These are phyloP conservation scores for Cabera pusaria DNA, from an alignment of 2,888 invertebrate species.

Conservation along the genomic window DNA sequence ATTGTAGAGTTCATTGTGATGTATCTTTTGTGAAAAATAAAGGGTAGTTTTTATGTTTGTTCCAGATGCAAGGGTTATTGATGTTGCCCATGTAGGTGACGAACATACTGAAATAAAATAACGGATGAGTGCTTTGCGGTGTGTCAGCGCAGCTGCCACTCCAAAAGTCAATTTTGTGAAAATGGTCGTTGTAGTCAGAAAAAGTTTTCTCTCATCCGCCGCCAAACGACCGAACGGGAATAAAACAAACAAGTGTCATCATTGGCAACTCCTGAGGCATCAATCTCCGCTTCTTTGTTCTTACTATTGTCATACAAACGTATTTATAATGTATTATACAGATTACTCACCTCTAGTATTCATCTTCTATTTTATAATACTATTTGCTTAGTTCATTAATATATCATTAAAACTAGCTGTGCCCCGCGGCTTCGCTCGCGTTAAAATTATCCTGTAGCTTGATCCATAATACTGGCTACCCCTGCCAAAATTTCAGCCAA, in stretches of 20 bases:
- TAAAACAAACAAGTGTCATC: conserved; percentile 80
- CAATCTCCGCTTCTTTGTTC: conserved; percentile 40
- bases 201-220: conserved; percentile 60
- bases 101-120: conserved; percentile 24
- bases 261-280: conserved; percentile 57
- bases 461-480: too few species aligned
- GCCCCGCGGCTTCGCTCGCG: too few species aligned
- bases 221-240: conserved; percentile 63
- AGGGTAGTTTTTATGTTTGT: conserved; percentile 3
- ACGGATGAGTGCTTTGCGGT: conserved; percentile 29
- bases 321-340: too few species aligned
- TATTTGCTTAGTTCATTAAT: too few species aligned
- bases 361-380: too few species aligned
- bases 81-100: conserved; percentile 14
- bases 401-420: too few species aligned
- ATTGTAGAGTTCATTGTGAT: not conserved
- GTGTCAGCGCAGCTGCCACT: conserved; percentile 57
- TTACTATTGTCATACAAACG: conserved; percentile 48
- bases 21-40: conserved; percentile 1
- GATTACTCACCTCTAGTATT: too few species aligned
- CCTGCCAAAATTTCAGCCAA: too few species aligned
- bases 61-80: too few species aligned
- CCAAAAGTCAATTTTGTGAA: conserved; percentile 72
- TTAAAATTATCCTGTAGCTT: too few species aligned
- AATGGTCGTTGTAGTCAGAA: conserved; percentile 55